A percentile compares a stretch with the other conserved stretches of the same genome.
Conservation (phyloP, 2,888 invertebrate species). For the Cyclophora albipunctata region DNA sequence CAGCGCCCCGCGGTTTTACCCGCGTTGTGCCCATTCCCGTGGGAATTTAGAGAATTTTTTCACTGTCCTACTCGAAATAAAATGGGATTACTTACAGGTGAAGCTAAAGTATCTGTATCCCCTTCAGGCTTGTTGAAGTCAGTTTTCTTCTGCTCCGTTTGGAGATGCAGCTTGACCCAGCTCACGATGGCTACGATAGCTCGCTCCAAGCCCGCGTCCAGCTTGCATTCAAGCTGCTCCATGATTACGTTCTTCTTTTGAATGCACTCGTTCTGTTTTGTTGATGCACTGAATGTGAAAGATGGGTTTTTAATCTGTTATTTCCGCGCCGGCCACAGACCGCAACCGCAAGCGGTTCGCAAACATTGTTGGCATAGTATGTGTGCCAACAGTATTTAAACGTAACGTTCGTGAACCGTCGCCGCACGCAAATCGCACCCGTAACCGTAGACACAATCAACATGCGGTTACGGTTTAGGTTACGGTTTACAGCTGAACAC, state of each 20-base stretch:
- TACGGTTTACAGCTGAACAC: too few species aligned
- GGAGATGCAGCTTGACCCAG: conserved; percentile 92
- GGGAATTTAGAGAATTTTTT: too few species aligned
- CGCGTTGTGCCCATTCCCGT: too few species aligned
- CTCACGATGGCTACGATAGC: conserved; percentile 91
- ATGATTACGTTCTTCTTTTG: conserved; percentile 89
- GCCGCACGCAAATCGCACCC: too few species aligned
- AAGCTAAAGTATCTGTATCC: conserved; percentile 89
- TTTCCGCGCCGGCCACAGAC: background rate
- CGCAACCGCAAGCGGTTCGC: background rate
- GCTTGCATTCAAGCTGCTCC: conserved; percentile 92
- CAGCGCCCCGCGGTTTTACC: too few species aligned
- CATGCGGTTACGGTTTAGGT: too few species aligned
- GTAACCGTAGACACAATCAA: too few species aligned
- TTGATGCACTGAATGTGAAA: conserved; percentile 79
- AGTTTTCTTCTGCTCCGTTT: conserved; percentile 94
- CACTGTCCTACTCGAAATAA: background rate
- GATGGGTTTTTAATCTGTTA: background rate
- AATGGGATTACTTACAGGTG: conserved; percentile 76
- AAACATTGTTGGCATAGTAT: background rate
- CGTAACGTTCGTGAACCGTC: too few species aligned
- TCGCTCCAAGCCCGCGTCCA: conserved; percentile 91
- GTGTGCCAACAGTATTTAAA: too few species aligned
- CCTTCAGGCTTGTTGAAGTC: conserved; percentile 91
- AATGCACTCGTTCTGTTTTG: conserved; percentile 91